Percentiles rank a stretch among this genome's conserved stretches.
phyloP scores from a whole-genome alignment of 2,797 vertebrate species.

The Ceryle rudis region DNA sequence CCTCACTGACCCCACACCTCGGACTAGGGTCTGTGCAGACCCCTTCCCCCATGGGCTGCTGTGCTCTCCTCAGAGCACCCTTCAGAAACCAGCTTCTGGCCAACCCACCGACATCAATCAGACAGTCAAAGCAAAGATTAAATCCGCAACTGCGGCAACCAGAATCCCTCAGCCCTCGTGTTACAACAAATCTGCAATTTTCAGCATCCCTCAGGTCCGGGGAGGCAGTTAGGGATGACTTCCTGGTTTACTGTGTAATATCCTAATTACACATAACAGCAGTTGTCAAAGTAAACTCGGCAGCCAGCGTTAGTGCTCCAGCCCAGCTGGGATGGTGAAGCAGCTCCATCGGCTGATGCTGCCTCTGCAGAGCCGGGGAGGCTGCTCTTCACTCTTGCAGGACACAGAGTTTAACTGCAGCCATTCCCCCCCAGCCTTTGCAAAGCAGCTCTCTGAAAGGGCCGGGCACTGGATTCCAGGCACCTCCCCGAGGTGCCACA shows the following conservation, averaged over 20 bases:
- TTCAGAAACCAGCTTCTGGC: not conserved
- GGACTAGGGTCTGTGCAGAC: not conserved
- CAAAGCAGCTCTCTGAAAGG: rapidly evolving
- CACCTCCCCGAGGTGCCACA: rapidly evolving
- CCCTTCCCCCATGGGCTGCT: not conserved
- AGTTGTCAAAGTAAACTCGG: not conserved
- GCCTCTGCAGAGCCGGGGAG: not conserved
- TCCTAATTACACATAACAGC: constrained; percentile 8
- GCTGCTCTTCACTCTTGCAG: rapidly evolving
- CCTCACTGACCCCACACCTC: not conserved
- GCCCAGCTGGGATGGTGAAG: not conserved
- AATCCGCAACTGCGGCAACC: not conserved
- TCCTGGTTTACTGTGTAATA: not conserved
- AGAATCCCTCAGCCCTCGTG: not conserved
- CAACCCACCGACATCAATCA: not conserved
- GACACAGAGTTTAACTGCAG: rapidly evolving
- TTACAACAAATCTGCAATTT: constrained; percentile 6
- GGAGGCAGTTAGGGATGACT: constrained; percentile 7
- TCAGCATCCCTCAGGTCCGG: not conserved
- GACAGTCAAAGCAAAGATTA: not conserved
- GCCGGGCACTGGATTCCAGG: rapidly evolving
- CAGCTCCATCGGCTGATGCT: not conserved
- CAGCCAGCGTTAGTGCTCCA: not conserved
- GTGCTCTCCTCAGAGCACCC: not conserved
- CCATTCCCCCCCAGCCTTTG: rapidly evolving